Percentiles rank a stretch among this genome's conserved stretches.
phyloP scores from a whole-genome alignment of 1,140 invertebrate genomes.

The Trichomalopsis sarcophagae region DNA sequence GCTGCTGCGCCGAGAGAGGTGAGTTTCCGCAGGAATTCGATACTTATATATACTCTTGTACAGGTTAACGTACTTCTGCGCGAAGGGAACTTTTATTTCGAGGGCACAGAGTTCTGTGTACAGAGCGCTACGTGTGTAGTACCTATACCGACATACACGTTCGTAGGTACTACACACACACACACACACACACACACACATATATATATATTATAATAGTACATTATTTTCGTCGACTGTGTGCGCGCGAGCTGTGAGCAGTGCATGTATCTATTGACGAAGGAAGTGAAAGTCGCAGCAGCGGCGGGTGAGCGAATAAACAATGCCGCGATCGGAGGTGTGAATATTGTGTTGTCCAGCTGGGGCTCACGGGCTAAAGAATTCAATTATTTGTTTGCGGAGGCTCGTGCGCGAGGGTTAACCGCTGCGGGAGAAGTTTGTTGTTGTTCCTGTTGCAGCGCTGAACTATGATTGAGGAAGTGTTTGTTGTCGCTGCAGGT shows the following conservation, averaged over 20 bases:
- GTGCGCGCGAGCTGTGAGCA: not conserved
- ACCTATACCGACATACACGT: not conserved
- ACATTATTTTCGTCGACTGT: not conserved
- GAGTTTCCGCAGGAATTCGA: not conserved
- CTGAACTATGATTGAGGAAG: not conserved
- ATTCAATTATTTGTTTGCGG: not conserved
- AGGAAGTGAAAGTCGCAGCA: not conserved
- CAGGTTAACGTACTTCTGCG: not conserved
- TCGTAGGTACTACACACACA: not conserved
- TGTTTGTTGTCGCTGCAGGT: not conserved
- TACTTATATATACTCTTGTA: not conserved
- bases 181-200: too few species aligned
- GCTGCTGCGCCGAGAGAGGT: not conserved
- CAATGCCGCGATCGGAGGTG: not conserved
- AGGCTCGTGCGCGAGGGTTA: not conserved
- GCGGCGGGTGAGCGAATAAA: not conserved
- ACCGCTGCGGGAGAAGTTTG: not conserved
- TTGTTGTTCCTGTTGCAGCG: not conserved
- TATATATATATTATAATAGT: not conserved
- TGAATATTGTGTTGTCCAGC: not conserved
- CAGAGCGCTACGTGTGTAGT: not conserved
- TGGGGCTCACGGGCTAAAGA: not conserved
- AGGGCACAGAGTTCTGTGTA: constrained; percentile 22
- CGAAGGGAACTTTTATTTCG: not conserved
- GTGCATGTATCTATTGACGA: not conserved